Conservation (phyloP, 2,888 invertebrate species). For the Dolichomitus sp. region DNA sequence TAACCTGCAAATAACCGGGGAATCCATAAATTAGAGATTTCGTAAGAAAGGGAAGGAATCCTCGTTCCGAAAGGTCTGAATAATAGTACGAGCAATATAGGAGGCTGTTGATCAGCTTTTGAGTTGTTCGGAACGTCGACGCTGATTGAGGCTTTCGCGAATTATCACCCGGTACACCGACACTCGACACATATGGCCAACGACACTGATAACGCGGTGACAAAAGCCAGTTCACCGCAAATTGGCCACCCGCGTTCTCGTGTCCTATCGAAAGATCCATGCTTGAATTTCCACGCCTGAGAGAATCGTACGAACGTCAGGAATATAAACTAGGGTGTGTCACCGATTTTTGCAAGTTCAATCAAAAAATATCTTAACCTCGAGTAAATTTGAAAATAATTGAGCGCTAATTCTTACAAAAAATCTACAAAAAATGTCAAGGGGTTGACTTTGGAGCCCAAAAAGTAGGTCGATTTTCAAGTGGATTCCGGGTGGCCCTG, state of each 20-base stretch:
- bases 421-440: not conserved
- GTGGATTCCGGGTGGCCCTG: no score
- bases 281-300: constrained; percentile 6
- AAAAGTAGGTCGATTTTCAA: no score
- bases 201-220: constrained; percentile 47
- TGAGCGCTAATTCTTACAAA: not conserved
- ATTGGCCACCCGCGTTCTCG: constrained; percentile 18
- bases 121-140: not conserved
- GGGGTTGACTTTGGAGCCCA: no score
- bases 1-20: not conserved
- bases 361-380: not conserved
- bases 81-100: not conserved
- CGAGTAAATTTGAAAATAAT: not conserved
- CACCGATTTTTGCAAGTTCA: not conserved
- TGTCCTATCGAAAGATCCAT: constrained; percentile 14
- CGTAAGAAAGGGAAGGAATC: not conserved
- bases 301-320: not conserved
- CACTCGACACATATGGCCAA: constrained; percentile 40
- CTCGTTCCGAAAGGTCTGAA: not conserved
- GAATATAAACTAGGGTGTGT: not conserved
- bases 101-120: not conserved
- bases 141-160: not conserved
- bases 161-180: constrained; percentile 25
- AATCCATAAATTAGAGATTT: constrained; percentile 1
- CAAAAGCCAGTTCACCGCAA: constrained; percentile 44